phyloP scores from a whole-genome alignment of 2,797 vertebrate species.

The Dendrocincla fuliginosa region DNA sequence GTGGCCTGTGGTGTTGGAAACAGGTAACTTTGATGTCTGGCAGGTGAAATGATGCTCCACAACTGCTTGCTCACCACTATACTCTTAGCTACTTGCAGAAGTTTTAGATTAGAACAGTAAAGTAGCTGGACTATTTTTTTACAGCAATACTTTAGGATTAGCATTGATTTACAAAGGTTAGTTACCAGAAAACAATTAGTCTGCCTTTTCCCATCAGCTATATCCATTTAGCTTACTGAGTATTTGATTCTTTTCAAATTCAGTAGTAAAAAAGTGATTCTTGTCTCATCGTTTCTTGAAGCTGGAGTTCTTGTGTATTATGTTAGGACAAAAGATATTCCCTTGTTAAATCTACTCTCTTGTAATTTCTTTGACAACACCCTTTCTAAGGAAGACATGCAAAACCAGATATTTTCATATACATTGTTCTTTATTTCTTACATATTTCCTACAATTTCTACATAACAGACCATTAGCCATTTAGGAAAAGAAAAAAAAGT shows the following conservation, averaged over 20 bases:
- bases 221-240: neutral
- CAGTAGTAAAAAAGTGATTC: neutral
- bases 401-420: neutral
- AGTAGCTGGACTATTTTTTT: neutral
- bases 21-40: neutral
- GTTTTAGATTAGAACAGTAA: neutral
- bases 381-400: neutral
- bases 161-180: neutral
- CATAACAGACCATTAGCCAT: rapidly evolving
- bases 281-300: neutral
- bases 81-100: neutral
- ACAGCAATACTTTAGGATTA: neutral
- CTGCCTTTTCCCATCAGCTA: neutral
- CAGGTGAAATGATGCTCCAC: too few relatives aligned
- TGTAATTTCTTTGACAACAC: neutral
- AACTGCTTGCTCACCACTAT: neutral
- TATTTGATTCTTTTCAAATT: neutral
- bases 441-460: neutral
- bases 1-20: neutral
- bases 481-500: neutral
- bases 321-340: neutral
- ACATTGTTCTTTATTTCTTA: neutral
- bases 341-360: neutral
- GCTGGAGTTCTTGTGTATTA: neutral
- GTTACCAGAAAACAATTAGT: neutral